phyloP scores from a whole-genome alignment of 2,113 vertebrate species.

The Nothobranchius kuhntae region DNA sequence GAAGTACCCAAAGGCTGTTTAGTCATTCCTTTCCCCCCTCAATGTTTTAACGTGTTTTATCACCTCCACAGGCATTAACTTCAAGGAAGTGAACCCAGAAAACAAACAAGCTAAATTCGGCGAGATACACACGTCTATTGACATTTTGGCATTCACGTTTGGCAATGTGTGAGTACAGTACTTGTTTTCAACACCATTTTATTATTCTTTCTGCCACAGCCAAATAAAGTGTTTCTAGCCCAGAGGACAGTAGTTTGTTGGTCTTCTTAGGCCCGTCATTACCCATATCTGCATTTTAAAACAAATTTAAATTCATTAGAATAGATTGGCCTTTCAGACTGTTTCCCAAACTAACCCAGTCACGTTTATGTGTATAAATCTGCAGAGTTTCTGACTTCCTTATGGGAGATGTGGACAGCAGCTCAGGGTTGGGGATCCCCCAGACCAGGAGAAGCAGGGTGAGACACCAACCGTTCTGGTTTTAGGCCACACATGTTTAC shows the following conservation, averaged over 20 bases:
- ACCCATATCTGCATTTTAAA: conserved; percentile 1
- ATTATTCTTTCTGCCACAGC: conserved; percentile 14
- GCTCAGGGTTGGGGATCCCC: conserved; percentile 87
- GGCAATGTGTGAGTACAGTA: conserved; percentile 93
- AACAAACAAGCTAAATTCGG: conserved; percentile 85
- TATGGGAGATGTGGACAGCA: conserved; percentile 98
- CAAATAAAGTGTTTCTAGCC: conserved; percentile 5
- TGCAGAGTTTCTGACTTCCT: conserved; percentile 97
- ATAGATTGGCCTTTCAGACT: not conserved
- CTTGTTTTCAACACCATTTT: conserved; percentile 24
- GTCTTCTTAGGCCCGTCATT: not conserved
- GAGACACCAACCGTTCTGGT: conserved; percentile 48
- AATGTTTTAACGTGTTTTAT: conserved; percentile 46
- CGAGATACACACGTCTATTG: conserved; percentile 92
- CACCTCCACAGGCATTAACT: conserved; percentile 85
- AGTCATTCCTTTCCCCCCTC: conserved; percentile 17
- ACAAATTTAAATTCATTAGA: not conserved
- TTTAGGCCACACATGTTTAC: not conserved
- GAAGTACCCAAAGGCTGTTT: not conserved
- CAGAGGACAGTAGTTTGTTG: conserved; percentile 11
- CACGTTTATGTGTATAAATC: not conserved
- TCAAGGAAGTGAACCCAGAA: conserved; percentile 91
- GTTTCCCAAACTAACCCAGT: conserved; percentile 5
- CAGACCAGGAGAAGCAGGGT: conserved; percentile 91
- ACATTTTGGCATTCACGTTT: conserved; percentile 95